phyloP scores from a whole-genome alignment of 2,113 vertebrate species.

The Nannobrachium achirus region DNA sequence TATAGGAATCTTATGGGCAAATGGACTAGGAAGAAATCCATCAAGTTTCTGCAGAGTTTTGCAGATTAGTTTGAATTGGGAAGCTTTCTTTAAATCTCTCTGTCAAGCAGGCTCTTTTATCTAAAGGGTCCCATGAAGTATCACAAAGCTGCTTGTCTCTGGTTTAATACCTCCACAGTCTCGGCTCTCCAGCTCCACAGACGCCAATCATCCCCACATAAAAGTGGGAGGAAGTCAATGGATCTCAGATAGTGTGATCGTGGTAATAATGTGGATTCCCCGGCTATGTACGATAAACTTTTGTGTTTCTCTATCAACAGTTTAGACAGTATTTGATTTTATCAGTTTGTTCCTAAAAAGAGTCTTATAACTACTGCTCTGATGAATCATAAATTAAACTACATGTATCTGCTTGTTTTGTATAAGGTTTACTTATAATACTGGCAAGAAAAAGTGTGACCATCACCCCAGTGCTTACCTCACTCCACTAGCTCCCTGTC shows the following conservation, averaged over 20 bases:
- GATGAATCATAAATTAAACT: too few species aligned
- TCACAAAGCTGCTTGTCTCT: constrained; percentile 42
- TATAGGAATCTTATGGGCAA: constrained; percentile 27
- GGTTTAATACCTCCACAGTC: constrained; percentile 43
- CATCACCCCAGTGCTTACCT: too few species aligned
- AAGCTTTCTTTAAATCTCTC: constrained; percentile 46
- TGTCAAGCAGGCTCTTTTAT: constrained; percentile 51
- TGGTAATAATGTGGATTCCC: constrained; percentile 2
- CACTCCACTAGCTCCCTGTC: too few species aligned
- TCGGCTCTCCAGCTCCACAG: constrained; percentile 13
- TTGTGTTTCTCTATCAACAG: too few species aligned
- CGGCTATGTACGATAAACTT: too few species aligned
- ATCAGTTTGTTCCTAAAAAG: too few species aligned
- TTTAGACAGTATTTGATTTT: too few species aligned
- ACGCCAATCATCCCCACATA: constrained; percentile 29
- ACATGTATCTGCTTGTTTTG: too few species aligned
- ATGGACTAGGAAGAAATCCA: constrained; percentile 27
- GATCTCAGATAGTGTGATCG: constrained; percentile 24
- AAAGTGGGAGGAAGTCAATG: constrained; percentile 33
- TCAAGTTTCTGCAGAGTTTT: constrained; percentile 23
- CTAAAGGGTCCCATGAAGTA: constrained; percentile 51
- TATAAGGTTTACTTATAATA: too few species aligned
- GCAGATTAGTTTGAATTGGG: constrained; percentile 40
- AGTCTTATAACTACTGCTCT: too few species aligned
- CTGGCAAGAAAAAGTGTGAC: too few species aligned